A percentile compares a stretch with the other conserved stretches of the same genome.
Conservation (phyloP, 2,797 vertebrate species). For the Periophthalmus magnuspinnatus region DNA sequence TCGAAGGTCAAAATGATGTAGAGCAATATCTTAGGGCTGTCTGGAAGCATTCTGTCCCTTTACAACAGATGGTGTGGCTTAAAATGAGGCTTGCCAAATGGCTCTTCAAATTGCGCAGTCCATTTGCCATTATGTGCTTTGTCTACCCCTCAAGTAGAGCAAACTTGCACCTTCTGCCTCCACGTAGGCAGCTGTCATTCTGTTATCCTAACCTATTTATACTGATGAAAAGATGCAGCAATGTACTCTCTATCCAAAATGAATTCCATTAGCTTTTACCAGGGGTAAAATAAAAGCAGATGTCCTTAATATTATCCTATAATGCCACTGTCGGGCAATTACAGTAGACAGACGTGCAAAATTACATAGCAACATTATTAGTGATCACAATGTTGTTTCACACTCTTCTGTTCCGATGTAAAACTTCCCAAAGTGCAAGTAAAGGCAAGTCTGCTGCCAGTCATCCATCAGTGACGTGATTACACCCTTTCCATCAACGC, state of each 20-base stretch:
- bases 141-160: conserved; percentile 14
- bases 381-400: conserved; percentile 28
- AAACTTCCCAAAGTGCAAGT: conserved; percentile 35
- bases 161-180: conserved; percentile 22
- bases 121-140: conserved; percentile 35
- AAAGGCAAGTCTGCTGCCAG: conserved; percentile 59
- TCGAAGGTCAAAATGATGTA: conserved; percentile 50
- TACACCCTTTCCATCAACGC: conserved; percentile 43
- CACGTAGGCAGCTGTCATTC: background rate
- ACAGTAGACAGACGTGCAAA: conserved; percentile 39
- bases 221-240: background rate
- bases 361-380: conserved; percentile 56
- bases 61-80: conserved; percentile 46
- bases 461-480: conserved; percentile 68
- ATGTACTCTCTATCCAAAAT: background rate
- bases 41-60: conserved; percentile 27
- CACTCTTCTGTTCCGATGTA: conserved; percentile 25
- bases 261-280: conserved; percentile 1
- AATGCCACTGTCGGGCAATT: conserved; percentile 59
- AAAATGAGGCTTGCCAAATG: conserved; percentile 29
- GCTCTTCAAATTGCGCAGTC: conserved; percentile 17
- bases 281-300: conserved; percentile 33
- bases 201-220: background rate
- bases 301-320: conserved; percentile 42
- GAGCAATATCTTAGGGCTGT: conserved; percentile 40